These are phyloP conservation scores for Sinopyrophorus schimmeli DNA, from an alignment of 2,888 invertebrate species.

Conservation along the genomic window DNA sequence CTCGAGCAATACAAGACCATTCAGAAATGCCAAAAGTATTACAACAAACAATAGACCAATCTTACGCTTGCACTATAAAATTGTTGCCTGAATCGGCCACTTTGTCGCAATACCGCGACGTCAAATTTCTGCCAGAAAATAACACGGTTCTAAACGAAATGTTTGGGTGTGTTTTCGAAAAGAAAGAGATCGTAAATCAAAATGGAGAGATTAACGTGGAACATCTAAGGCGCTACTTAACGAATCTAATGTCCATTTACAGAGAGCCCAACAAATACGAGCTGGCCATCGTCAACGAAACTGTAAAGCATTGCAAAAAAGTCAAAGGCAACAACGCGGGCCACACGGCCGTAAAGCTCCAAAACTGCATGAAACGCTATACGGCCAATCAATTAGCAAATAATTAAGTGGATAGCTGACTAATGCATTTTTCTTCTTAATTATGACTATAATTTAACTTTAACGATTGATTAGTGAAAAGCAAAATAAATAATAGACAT, in stretches of 20 bases:
- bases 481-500: too few relatives aligned
- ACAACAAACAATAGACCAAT: neutral
- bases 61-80: neutral
- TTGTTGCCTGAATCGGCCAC: neutral
- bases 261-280: too few relatives aligned
- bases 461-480: too few relatives aligned
- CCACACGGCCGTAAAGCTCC: slow-evolving; percentile 6
- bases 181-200: neutral
- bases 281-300: too few relatives aligned
- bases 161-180: neutral
- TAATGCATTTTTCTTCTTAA: too few relatives aligned
- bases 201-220: neutral
- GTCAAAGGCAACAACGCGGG: neutral
- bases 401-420: too few relatives aligned
- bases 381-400: too few relatives aligned
- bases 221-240: neutral
- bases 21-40: neutral
- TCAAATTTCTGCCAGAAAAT: neutral
- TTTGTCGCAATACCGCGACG: neutral
- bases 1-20: neutral
- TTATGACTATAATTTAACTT: too few relatives aligned
- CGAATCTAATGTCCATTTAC: neutral
- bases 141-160: neutral
- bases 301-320: slow-evolving; percentile 3
- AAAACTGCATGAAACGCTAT: slow-evolving; percentile 8